phyloP scores from a whole-genome alignment of 1,140 invertebrate species.

The Bombus impatiens region DNA sequence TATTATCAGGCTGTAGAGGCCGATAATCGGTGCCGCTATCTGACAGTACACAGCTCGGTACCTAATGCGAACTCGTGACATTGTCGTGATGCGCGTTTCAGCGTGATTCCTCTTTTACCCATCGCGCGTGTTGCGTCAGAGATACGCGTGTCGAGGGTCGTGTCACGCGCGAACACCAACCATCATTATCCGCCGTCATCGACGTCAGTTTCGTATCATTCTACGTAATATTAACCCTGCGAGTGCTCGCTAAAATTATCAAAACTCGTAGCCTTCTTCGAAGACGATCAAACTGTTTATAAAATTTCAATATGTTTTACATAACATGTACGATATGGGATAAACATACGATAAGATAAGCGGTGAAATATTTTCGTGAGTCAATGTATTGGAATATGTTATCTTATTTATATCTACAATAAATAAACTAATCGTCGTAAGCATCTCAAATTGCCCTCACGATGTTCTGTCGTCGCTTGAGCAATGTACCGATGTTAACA shows the following conservation, averaged over 20 bases:
- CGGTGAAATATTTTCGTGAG: too few relatives aligned
- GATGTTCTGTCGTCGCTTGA: background rate
- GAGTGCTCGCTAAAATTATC: background rate
- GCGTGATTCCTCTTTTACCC: constrained; percentile 25
- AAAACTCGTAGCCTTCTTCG: background rate
- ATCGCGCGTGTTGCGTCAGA: constrained; percentile 5
- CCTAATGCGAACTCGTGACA: constrained; percentile 30
- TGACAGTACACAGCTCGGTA: background rate
- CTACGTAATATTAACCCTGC: background rate
- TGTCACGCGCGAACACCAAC: constrained; percentile 8
- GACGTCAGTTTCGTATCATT: background rate
- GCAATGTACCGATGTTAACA: background rate
- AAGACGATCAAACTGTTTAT: too few relatives aligned
- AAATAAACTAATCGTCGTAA: background rate
- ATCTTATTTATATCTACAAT: too few relatives aligned
- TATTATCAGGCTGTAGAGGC: background rate
- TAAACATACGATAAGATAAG: too few relatives aligned
- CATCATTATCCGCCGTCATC: background rate
- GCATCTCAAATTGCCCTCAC: background rate
- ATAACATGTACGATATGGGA: too few relatives aligned
- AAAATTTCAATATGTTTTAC: too few relatives aligned
- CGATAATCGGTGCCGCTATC: constrained; percentile 30
- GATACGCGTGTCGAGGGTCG: background rate
- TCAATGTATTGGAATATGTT: too few relatives aligned
- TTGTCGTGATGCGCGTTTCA: background rate